Base-by-base conservation (phyloP, 2,797 vertebrate species). In the Manis crassicaudata region DNA sequence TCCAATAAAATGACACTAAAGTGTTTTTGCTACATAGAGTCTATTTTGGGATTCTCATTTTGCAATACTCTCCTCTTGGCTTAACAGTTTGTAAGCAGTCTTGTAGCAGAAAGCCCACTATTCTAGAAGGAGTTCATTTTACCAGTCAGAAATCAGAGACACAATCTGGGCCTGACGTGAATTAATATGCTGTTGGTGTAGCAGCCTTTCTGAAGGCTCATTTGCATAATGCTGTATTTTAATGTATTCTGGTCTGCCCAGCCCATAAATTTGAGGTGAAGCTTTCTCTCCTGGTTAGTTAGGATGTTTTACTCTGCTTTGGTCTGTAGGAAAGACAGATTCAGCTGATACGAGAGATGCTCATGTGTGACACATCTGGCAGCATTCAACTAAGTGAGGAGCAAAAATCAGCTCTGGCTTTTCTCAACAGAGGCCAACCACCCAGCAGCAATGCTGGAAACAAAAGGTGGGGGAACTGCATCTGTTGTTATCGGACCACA, bases 331-430 rank as follows among this genome's bases (percentile, higher is more conserved):
- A 99, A 97, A 98, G 99, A 95, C 99, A 99, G 94, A 99, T 99
- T 85, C 99, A 99, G 98, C 98, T 99, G 98, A 99, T 99, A 75
- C 98, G 99, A 85, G 99, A 99, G 96, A 99, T 99, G 93, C 98
- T 99, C 97, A 99, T 99, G 98, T 99, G 99, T 7, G 99, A 99
- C 98, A 98, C 99, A 20, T 99, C 99, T 3, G 98, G 99, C 67
- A 99, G 99, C 96, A 99, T 99, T 98, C 99, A 99, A 98, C 99
- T 99, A 68, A 99, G 99, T 3, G 99, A 99, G 82, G 99, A 99
- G 95, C 99, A 99, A 98, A 99, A 99, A 60, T 99, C 99, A 11
- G 99, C 99, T 96, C 98, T 99, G 1, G 99, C 99, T 95, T 99
- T 99, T 97, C 99, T 99, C 27, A 99, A 99, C 96, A 99, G 99